phyloP scores from a whole-genome alignment of 2,113 vertebrate species.

The Damaliscus lunatus region DNA sequence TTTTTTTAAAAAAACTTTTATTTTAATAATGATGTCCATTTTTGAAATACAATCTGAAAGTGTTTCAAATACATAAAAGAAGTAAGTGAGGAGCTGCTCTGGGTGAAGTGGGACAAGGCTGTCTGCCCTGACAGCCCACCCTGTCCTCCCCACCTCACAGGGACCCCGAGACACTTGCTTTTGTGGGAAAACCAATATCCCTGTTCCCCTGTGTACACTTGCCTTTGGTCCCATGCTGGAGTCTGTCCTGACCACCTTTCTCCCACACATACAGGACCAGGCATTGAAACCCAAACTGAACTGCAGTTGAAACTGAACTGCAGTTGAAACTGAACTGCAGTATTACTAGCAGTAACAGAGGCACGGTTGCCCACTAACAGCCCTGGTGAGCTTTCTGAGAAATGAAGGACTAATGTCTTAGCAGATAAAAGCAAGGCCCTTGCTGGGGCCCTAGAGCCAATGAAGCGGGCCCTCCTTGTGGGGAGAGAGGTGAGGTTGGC shows the following conservation, averaged over 20 bases:
- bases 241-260: fast-evolving
- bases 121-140: too few relatives aligned
- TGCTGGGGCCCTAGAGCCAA: neutral
- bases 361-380: neutral
- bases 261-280: neutral
- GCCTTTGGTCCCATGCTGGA: neutral
- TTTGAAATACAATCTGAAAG: neutral
- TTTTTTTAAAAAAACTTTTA: neutral
- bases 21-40: neutral
- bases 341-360: neutral
- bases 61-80: neutral
- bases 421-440: neutral
- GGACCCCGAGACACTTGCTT: neutral
- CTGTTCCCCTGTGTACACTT: too few relatives aligned
- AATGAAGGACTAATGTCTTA: neutral
- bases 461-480: neutral
- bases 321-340: neutral
- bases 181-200: neutral
- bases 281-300: neutral
- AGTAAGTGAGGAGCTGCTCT: neutral
- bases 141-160: fast-evolving
- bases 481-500: too few relatives aligned
- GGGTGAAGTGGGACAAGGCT: neutral
- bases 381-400: slow-evolving; percentile 21
- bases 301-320: neutral